phyloP scores from a whole-genome alignment of 2,113 vertebrate genomes.

The Okapia johnstoni region DNA sequence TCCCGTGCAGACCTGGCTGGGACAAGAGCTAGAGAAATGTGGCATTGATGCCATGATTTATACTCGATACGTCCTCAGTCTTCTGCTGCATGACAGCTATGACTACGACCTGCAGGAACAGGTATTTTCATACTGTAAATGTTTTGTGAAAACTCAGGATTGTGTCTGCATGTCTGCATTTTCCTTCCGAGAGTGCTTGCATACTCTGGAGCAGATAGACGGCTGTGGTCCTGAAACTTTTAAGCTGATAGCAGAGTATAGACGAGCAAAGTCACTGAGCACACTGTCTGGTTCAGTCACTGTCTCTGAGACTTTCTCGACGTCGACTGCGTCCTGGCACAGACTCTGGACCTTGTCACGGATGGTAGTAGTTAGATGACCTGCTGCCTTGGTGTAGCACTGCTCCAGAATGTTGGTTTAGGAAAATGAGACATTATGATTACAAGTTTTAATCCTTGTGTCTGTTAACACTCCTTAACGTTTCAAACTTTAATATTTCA shows the following conservation, averaged over 20 bases:
- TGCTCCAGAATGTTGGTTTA: background rate
- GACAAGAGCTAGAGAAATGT: constrained; percentile 99
- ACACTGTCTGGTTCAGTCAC: too few relatives aligned
- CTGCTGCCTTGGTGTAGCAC: background rate
- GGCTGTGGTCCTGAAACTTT: background rate
- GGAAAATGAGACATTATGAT: background rate
- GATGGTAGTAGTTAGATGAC: rapidly evolving
- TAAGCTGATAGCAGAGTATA: rapidly evolving
- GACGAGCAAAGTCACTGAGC: rapidly evolving
- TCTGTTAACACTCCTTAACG: background rate
- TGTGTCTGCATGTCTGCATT: constrained; percentile 52
- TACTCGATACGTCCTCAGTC: constrained; percentile 98
- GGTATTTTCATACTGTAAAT: constrained; percentile 81
- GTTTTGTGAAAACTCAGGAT: constrained; percentile 63
- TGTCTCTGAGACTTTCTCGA: background rate
- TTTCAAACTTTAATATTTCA: background rate
- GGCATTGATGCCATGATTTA: constrained; percentile 99
- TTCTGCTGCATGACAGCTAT: constrained; percentile 98
- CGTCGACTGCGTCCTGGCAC: background rate
- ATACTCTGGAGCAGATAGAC: background rate
- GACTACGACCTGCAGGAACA: constrained; percentile 99
- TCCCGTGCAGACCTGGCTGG: constrained; percentile 99
- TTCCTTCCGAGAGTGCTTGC: background rate
- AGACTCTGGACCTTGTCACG: background rate
- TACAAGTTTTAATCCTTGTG: background rate